Evolutionary conservation across 2,797 vertebrate species (phyloP), one percentile per base, ranked within the genome.

Genomic region (Leptoclinus maculatus): DNA sequence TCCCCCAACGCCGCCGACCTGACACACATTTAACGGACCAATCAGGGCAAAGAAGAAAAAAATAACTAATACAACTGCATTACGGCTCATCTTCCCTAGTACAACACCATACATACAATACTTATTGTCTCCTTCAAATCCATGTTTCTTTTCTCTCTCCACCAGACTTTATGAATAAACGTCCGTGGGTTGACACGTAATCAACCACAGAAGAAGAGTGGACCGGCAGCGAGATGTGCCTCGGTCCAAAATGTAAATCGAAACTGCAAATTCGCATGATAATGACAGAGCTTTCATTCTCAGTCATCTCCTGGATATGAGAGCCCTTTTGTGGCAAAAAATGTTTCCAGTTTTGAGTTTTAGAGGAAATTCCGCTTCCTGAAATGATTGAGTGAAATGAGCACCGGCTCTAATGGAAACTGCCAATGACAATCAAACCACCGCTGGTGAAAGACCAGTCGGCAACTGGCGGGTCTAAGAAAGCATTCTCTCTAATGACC

Each of bases 261-360:
- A 78, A 84, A 89, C 82, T 83, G 49, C 41, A 62, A 62, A 87
- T 83, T 79, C 65, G 39, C 58, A 56, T 47, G 66, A 76, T 88
- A 88, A 88, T 85, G 74, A 82, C 75, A 78, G 71, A 79, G 74
- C 81, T 81, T 80, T 84, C 65, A 80, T 76, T 59, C 64, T 47
- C 71, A 27, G 63, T 80, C 1, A 58, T 79, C 54, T 71, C n/a
- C 71, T 70, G 71, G 54, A 77, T 49, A 74, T 19, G 13, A 38
- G 29, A 71, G 68, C 39, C 17, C 27, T 74, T 54, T 59, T 78
- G 75, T 74, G 74, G 78, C 56, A 11, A 65, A 11, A 65, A 82
- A 88, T 74, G 65, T 78, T 83, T 84, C 82, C 80, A 80, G 34
- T 85, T 87, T 74, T 32, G 68, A 74, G 47, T 51, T 75, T 76